A percentile compares a stretch with the other conserved stretches of the same genome.
Evolutionary conservation across 92 coral and sea anemone species (phyloP).

Genomic region (Ricordea florida): DNA sequence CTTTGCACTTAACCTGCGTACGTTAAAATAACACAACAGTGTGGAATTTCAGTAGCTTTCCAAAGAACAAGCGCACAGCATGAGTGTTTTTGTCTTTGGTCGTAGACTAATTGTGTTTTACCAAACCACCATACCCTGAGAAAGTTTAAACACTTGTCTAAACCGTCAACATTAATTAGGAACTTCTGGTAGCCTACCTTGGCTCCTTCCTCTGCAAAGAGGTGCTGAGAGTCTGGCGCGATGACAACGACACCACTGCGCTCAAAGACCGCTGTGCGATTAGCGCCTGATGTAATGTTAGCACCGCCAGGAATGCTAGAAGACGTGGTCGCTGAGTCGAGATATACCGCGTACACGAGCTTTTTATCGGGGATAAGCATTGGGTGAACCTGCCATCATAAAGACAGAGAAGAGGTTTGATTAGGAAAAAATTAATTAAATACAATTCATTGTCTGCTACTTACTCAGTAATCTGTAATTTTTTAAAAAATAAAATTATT

Average conservation of each 20-base stretch:
- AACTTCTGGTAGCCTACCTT: slow-evolving; percentile 74
- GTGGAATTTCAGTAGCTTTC: neutral
- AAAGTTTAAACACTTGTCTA: too few relatives aligned
- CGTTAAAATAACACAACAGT: neutral
- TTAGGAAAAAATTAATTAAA: neutral
- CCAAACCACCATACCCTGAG: too few relatives aligned
- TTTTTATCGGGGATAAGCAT: slow-evolving; percentile 65
- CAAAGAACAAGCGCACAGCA: neutral
- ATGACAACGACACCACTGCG: slow-evolving; percentile 89
- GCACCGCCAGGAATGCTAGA: slow-evolving; percentile 72
- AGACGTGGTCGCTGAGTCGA: slow-evolving; percentile 67
- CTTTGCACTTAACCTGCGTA: slow-evolving; percentile 61
- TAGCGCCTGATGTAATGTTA: slow-evolving; percentile 59
- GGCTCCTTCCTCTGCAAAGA: slow-evolving; percentile 68
- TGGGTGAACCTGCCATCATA: slow-evolving; percentile 91
- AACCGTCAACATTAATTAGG: too few relatives aligned
- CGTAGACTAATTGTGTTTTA: too few relatives aligned
- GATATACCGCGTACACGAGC: slow-evolving; percentile 79
- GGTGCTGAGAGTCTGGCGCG: slow-evolving; percentile 70
- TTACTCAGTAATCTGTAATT: too few relatives aligned
- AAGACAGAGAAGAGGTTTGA: too few relatives aligned
- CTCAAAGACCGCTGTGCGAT: slow-evolving; percentile 79
- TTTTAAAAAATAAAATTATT: too few relatives aligned
- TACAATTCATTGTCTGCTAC: neutral
- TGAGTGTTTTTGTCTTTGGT: neutral